Evolutionary conservation across 53 echinoderm and acorn worm species (phyloP).

Genomic region (Zoroaster sp.): DNA sequence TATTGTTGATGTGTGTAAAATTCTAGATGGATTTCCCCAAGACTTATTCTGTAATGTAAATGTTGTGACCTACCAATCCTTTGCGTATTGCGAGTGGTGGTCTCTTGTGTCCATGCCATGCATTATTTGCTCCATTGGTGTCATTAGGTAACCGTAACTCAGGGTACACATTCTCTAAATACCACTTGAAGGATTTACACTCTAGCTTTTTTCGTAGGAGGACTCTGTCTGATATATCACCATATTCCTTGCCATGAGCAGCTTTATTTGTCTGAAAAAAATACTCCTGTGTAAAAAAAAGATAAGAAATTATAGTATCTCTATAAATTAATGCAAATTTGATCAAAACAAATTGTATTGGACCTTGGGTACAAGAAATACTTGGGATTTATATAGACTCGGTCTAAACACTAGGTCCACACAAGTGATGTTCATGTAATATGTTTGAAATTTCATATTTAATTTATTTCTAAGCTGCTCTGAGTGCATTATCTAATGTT

Average conservation of each 20-base stretch:
- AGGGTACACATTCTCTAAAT: constrained; percentile 79
- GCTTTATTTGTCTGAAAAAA: constrained; percentile 42
- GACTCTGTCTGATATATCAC: constrained; percentile 81
- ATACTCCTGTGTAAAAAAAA: constrained; percentile 47
- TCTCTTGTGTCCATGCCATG: not conserved
- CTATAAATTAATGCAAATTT: too few species aligned
- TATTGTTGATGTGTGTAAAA: too few species aligned
- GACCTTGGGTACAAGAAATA: too few species aligned
- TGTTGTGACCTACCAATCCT: constrained; percentile 32
- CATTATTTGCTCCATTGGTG: not conserved
- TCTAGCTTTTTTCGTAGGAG: constrained; percentile 72
- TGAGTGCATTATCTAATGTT: not conserved
- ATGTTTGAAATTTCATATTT: too few species aligned
- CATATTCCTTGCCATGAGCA: constrained; percentile 44
- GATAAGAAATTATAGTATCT: too few species aligned
- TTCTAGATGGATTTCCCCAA: too few species aligned
- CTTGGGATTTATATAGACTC: too few species aligned
- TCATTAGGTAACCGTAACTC: constrained; percentile 64
- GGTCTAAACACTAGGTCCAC: too few species aligned
- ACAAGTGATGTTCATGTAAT: too few species aligned
- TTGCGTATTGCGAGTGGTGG: constrained; percentile 41
- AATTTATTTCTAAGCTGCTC: not conserved
- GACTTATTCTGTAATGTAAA: not conserved
- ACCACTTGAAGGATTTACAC: constrained; percentile 93
- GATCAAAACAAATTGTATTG: too few species aligned